Evolutionary conservation across 2,888 invertebrate genomes (phyloP), one percentile per base, ranked within the genome.

Genomic region (Aspidapion aeneum): DNA sequence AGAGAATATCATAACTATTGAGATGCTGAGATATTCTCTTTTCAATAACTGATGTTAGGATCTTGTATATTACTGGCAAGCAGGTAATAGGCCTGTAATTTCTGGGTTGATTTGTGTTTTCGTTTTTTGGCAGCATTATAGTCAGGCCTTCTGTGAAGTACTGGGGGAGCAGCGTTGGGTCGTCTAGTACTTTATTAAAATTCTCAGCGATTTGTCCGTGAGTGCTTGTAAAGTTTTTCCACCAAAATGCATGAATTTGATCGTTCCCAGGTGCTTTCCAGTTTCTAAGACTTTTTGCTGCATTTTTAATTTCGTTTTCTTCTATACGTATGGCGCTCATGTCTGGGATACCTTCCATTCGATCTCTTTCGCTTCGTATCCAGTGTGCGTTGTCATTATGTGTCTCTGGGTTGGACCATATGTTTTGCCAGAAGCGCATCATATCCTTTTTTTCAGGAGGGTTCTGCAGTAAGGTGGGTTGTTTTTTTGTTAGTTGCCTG

Each of bases 1-100:
- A 20, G 18, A 56, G 56, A 16, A 56, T 19, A 7, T 18, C 21
- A 21, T 56, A 18, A 21, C 7, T 21, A 19, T 20, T 21, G 7
- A 56, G 19, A 56, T 56, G 21, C n/a, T 21, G 18, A 21, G 5
- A 7, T 16, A 56, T 21, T 19, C 7, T 20, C 18, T 56, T 56
- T 56, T 18, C 56, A 20, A 56, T 20, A 56, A 18, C 18, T 56
- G 56, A 18, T 21, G 56, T 56, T 56, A 56, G 21, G 56, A 52
- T 56, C n/a, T 56, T 56, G 56, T 56, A 56, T 18, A 56, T 18
- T 21, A 21, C n/a, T 16, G 19, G 21, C n/a, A 56, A 56, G 21
- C 56, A 56, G n/a, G 56, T 56, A 21, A 56, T 56, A 18, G 56
- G 56, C 18, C 56, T 18, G 56, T 56, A 56, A 9, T 56, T 56